Evolutionary conservation across 2,113 vertebrate genomes (phyloP), one percentile per base, ranked within the genome.

Genomic region (Callorhinus ursinus): DNA sequence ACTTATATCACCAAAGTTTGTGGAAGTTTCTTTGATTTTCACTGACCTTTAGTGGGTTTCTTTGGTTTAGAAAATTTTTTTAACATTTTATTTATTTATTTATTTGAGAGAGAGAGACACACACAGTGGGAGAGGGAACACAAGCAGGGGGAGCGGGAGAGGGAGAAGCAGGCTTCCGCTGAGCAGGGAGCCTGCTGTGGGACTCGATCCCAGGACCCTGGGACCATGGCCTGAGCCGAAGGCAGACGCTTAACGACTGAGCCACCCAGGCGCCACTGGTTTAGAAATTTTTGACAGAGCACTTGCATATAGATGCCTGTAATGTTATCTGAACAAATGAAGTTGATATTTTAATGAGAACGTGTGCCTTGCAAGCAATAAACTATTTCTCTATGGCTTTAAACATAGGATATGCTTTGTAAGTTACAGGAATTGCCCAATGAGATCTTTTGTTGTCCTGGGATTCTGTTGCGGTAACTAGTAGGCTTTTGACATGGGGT

Each of bases 1-100:
- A 59, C 33, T 84, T 94, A 39, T 57, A 12, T 59, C 87, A 77
- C 4, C 42, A n/a, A 31, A 42, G 76, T 11, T 86, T 76, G 33
- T 76, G 61, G 55, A 92, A 88, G 7, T 61, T n/a, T 77, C 74
- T 65, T 84, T 81, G 33, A 84, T 88, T 96, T 95, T 71, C 39
- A 76, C 1, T 65, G 36, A 24, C 4, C 11, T 95, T 82, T 55
- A 39, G 51, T 89, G 26, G 33, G 39, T 80, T 79, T 71, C 33
- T 74, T 88, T 89, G 76, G 51, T 24, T 42, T 65, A 16, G 49
- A 92, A 83, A 49, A 49, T 67, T 28, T 53, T 46, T 46, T 46
- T 46, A 46, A 46, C 7, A 46, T 46, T 46, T 46, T 46, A 46
- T 46, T 46, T 46, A 46, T 46, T 46, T 46, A 46, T 46, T 46